Evolutionary conservation across 2,888 invertebrate genomes (phyloP), one percentile per base, ranked within the genome.

Genomic region (Hoplodrina blanda): DNA sequence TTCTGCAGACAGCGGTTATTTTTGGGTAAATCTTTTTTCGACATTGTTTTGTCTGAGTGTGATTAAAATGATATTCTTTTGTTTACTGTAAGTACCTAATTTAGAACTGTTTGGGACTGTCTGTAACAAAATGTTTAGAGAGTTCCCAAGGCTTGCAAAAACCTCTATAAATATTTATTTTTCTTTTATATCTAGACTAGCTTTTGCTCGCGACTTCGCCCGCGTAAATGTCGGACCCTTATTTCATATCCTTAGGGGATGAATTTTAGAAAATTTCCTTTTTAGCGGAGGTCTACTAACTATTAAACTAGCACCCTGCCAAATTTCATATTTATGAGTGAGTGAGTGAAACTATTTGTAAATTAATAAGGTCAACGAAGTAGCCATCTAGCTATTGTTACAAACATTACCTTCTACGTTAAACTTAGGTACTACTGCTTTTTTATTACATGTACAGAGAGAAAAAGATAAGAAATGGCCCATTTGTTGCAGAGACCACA

Each of bases 1-100:
- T 57, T 65, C 60, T 68, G 13, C 10, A 33, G 44, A 5, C 62
- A 19, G 11, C 25, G 46, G 57, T 62, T 67, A 53, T 56, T 52
- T 64, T 55, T 46, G 2, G 7, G 11, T 0, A 8, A 20, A 8
- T 19, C 13, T 37, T 64, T 46, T 73, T 76, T 50, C 0, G 41
- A 15, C 6, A 67, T 25, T 33, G 41, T 33, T 10, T 13, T 17
- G 20, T 57, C 33, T 68, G 41, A 33, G 17, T n/a, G 0, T 17
- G 1, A 44, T 33, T 20, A 55, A 54, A 54, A 54, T 17, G 41
- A 54, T 0, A 55, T 50, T 59, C 13, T 60, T 73, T 76, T 50
- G 33, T 55, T 37, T 44, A n/a, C 6, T 25, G 19, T 19, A 0
- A 11, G 41, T 41, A 41, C 11, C 11, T 41, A 41, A 54, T 56